These are phyloP conservation scores for Bombus waltoni DNA, from an alignment of 1,140 invertebrate genomes.

Conservation along the genomic window DNA sequence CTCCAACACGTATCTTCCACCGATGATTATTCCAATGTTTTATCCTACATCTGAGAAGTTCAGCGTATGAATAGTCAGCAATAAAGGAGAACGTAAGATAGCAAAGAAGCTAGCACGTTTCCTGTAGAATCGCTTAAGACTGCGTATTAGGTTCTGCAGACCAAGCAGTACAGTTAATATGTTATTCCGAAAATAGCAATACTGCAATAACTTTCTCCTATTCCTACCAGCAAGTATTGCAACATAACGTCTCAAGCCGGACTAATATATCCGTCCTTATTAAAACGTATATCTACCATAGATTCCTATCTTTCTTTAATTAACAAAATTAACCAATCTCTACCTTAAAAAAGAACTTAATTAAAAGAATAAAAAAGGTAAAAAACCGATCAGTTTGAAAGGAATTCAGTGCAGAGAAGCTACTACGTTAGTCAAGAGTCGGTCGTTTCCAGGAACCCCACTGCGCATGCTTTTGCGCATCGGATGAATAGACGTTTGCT, in stretches of 20 bases:
- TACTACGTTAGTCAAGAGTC: conserved; percentile 3
- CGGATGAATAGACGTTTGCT: background rate
- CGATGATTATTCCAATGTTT: background rate
- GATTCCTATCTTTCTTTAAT: background rate
- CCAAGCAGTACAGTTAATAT: background rate
- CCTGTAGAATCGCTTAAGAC: background rate
- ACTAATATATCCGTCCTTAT: background rate
- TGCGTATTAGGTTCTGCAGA: too few species aligned
- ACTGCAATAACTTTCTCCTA: background rate
- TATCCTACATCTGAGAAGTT: background rate
- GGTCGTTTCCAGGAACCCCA: background rate
- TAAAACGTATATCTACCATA: background rate
- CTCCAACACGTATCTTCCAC: background rate
- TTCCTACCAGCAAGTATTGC: background rate
- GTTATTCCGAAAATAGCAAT: background rate
- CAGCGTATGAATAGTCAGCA: background rate
- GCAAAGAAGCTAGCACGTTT: background rate
- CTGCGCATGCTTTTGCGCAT: conserved; percentile 34
- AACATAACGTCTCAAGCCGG: background rate
- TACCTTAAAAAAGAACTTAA: background rate
- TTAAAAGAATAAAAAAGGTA: too few species aligned
- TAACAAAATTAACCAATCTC: background rate
- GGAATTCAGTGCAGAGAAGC: background rate
- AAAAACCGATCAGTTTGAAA: background rate
- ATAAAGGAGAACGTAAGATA: conserved; percentile 4